Evolutionary conservation across 2,888 invertebrate species (phyloP), one percentile per base, ranked within the genome.

Genomic region (Apamea crenata): DNA sequence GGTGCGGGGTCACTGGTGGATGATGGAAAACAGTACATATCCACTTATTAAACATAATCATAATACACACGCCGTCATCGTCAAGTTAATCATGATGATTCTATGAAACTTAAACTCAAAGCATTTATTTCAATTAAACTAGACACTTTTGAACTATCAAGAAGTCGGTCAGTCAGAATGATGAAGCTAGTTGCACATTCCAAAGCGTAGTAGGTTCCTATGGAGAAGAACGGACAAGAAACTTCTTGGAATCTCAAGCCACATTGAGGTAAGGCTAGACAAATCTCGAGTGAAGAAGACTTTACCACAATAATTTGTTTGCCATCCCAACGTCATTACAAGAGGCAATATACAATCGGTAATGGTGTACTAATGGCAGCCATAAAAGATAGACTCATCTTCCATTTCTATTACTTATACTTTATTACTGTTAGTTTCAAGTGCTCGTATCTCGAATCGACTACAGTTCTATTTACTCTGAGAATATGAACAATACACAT

Each of bases 351-450:
- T 29, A 72, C 66, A 77, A 80, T 77, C 65, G 29, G 29, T 74
- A 87, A 83, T 83, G 68, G 70, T 63, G 74, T 83, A 80, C 61
- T 77, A 86, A 86, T 74, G 68, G 66, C 14, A 40, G 47, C 53
- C 65, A 74, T 85, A 86, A 86, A 71, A 74, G 70, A 83, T 86
- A 86, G 6, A 82, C 74, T n/a, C 79, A 66, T 78, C 66, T 56
- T 74, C 50, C 32, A 74, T 79, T 78, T 50, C 75, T 82, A 79
- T 65, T 76, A 16, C 86, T 67, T 67, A 70, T 73, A 76, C 40
- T 74, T 80, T 77, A 85, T 83, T 74, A 65, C 76, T 25, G 32
- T 44, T 73, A n/a, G 68, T 50, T 80, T 84, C 80, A 77, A 85
- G 86, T 67, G 69, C 25, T 67, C n/a, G 10, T 59, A 67, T 59